Evolutionary conservation across 2,113 vertebrate genomes (phyloP).

Genomic region (Phylloscopus trochilus): DNA sequence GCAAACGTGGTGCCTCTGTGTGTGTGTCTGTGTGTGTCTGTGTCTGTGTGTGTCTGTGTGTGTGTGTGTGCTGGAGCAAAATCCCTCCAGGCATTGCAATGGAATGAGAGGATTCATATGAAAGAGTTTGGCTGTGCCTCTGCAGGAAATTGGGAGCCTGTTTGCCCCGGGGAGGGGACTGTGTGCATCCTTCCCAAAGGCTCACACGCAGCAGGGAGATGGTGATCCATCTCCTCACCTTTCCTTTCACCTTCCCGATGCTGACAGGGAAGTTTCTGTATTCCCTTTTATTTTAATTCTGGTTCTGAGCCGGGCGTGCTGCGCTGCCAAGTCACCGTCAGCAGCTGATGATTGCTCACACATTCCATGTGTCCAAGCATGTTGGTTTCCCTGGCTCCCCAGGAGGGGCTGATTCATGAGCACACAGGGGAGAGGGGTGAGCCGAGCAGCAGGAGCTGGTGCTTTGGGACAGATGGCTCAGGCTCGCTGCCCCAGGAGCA

Average conservation of each 20-base stretch:
- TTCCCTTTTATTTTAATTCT: neutral
- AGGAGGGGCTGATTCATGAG: neutral
- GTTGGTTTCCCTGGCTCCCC: neutral
- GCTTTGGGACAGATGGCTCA: neutral
- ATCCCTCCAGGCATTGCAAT: neutral
- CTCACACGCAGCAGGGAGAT: neutral
- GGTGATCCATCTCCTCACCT: neutral
- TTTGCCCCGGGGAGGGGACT: neutral
- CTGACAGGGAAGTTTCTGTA: neutral
- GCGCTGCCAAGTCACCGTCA: neutral
- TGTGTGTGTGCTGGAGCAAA: neutral
- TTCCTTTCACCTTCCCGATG: neutral
- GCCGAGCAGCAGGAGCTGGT: neutral
- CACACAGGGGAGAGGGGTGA: neutral
- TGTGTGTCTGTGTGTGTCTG: neutral
- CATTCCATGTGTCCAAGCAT: neutral
- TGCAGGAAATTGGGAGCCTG: neutral
- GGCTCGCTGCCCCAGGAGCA: neutral
- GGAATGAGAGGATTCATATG: neutral
- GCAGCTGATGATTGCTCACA: neutral
- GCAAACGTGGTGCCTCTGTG: neutral
- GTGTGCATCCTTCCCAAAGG: neutral
- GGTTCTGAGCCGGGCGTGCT: neutral
- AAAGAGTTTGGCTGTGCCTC: neutral
- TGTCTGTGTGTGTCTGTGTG: neutral